Conservation (phyloP, 2,797 vertebrate genomes). For the Squalus acanthias region DNA sequence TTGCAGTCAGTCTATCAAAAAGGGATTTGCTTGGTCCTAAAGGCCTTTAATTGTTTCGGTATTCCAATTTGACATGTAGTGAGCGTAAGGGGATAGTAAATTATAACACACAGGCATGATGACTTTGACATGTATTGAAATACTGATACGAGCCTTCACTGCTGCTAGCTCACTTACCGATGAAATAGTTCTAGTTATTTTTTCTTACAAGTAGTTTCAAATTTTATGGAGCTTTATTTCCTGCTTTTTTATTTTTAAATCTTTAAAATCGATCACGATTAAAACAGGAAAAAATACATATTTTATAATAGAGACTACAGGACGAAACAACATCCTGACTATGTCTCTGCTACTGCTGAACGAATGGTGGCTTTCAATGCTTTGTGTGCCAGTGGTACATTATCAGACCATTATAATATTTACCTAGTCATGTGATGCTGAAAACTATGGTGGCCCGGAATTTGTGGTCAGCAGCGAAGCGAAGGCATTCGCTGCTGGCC, state of each 20-base stretch:
- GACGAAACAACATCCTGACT: not conserved
- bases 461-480: no score
- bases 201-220: not conserved
- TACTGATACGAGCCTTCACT: not conserved
- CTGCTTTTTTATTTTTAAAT: not conserved
- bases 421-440: not conserved
- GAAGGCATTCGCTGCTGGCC: no score
- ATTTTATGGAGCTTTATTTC: not conserved
- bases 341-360: not conserved
- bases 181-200: not conserved
- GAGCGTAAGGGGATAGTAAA: not conserved
- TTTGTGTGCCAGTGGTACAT: not conserved
- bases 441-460: not conserved
- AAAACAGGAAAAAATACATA: not conserved
- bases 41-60: not conserved
- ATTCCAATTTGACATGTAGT: not conserved
- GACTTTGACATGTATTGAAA: not conserved
- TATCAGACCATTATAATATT: not conserved
- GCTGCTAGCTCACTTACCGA: not conserved
- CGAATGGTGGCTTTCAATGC: not conserved
- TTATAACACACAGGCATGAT: not conserved
- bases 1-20: not conserved
- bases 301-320: not conserved
- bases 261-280: not conserved
- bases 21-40: no score